phyloP scores from a whole-genome alignment of 1,140 invertebrate species.

The Drosophila willistoni region DNA sequence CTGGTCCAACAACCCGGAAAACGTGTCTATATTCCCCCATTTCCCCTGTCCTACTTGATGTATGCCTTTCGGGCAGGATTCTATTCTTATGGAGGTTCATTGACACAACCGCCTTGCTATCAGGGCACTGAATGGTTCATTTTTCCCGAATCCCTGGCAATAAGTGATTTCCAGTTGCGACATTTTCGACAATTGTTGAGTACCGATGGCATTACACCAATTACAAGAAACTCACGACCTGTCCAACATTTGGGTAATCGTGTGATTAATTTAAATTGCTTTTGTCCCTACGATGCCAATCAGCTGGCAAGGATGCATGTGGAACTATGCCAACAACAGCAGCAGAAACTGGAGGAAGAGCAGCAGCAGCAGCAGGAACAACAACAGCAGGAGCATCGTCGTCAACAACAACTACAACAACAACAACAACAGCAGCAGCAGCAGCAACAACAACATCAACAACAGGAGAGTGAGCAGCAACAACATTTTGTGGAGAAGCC shows the following conservation, averaged over 20 bases:
- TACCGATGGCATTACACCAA: constrained; percentile 71
- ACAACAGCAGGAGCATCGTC: constrained; percentile 2
- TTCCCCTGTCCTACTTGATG: constrained; percentile 84
- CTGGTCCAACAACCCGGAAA: constrained; percentile 76
- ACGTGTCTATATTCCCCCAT: constrained; percentile 83
- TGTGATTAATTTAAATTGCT: constrained; percentile 71
- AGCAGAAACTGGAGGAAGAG: constrained; percentile 28
- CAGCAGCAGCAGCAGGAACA: constrained; percentile 21
- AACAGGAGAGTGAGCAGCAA: constrained; percentile 25
- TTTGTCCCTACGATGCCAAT: constrained; percentile 58
- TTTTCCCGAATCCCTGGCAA: constrained; percentile 88
- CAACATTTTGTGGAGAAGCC: constrained; percentile 6
- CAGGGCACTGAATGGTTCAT: constrained; percentile 95
- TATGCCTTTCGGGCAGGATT: constrained; percentile 84
- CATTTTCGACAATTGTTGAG: constrained; percentile 84
- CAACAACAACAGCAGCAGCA: background rate
- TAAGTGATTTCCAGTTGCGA: constrained; percentile 84
- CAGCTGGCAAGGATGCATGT: constrained; percentile 46
- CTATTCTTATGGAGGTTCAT: constrained; percentile 91
- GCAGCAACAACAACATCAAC: constrained; percentile 17
- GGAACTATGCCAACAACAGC: constrained; percentile 45
- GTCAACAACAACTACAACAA: too few species aligned
- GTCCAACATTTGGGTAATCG: constrained; percentile 83
- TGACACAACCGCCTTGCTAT: constrained; percentile 93
- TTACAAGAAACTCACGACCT: constrained; percentile 83